phyloP scores from a whole-genome alignment of 2,113 vertebrate species.

The Asarcornis scutulata region DNA sequence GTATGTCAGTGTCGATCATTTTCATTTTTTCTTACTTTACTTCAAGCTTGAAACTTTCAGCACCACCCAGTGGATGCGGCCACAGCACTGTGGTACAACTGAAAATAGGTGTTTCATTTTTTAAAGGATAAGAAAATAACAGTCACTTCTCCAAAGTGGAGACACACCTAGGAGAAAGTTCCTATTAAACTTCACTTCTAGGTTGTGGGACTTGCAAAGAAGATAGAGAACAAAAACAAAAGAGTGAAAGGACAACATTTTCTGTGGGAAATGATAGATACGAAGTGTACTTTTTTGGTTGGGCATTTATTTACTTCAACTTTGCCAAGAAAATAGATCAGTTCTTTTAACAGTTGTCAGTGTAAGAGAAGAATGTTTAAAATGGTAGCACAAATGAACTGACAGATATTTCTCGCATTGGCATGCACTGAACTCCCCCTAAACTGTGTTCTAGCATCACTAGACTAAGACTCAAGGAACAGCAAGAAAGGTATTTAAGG shows the following conservation, averaged over 20 bases:
- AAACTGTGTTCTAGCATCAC: not conserved
- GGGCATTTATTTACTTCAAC: slow-evolving; percentile 4
- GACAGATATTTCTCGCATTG: not conserved
- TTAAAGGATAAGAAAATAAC: not conserved
- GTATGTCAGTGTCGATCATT: not conserved
- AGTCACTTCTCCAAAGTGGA: not conserved
- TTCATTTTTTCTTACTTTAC: not conserved
- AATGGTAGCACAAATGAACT: slow-evolving; percentile 23
- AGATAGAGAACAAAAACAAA: not conserved
- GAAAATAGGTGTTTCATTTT: not conserved
- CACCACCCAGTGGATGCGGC: not conserved
- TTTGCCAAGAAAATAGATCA: slow-evolving; percentile 14
- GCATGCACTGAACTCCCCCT: not conserved
- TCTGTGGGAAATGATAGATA: not conserved
- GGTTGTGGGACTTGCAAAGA: not conserved
- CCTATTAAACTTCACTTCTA: not conserved
- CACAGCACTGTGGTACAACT: not conserved
- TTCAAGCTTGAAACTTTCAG: not conserved
- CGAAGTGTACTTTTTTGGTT: accelerated
- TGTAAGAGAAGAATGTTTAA: slow-evolving; percentile 20
- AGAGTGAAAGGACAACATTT: not conserved
- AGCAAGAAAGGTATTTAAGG: slow-evolving; percentile 9
- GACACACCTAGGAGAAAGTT: not conserved
- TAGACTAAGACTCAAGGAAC: not conserved
- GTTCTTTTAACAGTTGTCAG: not conserved